Base-by-base conservation (phyloP, 2,113 vertebrate genomes). In the Gobio gobio region DNA sequence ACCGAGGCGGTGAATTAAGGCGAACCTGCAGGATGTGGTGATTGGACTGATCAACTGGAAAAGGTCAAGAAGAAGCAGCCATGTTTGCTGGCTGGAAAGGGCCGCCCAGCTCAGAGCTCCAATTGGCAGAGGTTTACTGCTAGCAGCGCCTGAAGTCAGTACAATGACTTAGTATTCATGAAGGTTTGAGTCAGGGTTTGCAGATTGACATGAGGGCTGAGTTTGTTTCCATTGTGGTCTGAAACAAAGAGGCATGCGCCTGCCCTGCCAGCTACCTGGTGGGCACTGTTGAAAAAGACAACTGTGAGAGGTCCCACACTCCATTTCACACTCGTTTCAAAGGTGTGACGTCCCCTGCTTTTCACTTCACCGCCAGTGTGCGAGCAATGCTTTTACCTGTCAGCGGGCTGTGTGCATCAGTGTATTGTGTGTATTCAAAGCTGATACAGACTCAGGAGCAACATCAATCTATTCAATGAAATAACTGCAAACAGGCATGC, bases 31-130 rank as follows among this genome's bases (percentile, higher is more conserved):
- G 64, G 63, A 74, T 77, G 66, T 74, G 49, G 43, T 51, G 58
- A 70, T 40, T 63, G 47, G 78, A 82, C 29, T 82, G 45, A 78
- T 73, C 75, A 80, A 61, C 81, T 72, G 14, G n/a, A 61, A 82
- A 78, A 78, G 78, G 77, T 86, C 56, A 81, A 79, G 47, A 51
- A 79, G 77, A 83, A 77, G 56, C 20, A 51, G 70, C 24, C 40
- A 82, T 83, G 24, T 70, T 64, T 43, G 66, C 22, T 51, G 73
- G 36, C 33, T 58, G 22, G 72, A 77, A 86, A 86, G 51, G 33
- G 33, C n/a, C 5, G 16, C 5, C 4, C 33, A 2, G 26, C 47
- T 83, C 47, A 29, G 29, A 56, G 2, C 59, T 76, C 33, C 22
- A 4, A 58, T 4, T 61, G 54, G 56, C 51, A 79, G 74, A 14